Percentiles rank a stretch among this genome's conserved stretches.
phyloP scores from a whole-genome alignment of 2,113 vertebrate species.

The Gopherus evgoodei region DNA sequence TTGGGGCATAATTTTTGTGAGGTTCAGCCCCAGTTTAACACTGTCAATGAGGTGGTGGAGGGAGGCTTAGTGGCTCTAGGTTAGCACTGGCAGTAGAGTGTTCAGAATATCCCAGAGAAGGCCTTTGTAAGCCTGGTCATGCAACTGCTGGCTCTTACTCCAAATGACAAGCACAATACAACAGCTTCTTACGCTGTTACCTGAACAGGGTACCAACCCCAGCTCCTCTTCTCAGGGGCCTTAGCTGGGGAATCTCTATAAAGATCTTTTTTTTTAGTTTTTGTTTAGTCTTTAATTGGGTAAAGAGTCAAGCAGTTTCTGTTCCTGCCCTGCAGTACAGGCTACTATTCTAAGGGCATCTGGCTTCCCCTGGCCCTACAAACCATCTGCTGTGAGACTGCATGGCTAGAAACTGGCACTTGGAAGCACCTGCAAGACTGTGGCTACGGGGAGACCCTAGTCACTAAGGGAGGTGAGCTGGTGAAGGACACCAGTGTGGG shows the following conservation, averaged over 20 bases:
- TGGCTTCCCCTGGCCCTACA: neutral
- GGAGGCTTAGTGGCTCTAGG: conserved; percentile 44
- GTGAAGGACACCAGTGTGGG: conserved; percentile 35
- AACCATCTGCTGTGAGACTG: conserved; percentile 37
- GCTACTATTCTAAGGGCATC: conserved; percentile 61
- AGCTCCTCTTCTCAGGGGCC: conserved; percentile 74
- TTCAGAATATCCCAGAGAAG: conserved; percentile 53
- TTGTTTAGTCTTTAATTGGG: conserved; percentile 73
- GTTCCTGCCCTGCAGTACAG: conserved; percentile 63
- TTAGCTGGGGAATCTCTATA: conserved; percentile 76
- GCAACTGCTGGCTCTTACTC: conserved; percentile 75
- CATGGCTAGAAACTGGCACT: conserved; percentile 66
- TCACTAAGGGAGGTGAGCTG: conserved; percentile 40
- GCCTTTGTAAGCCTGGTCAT: conserved; percentile 44
- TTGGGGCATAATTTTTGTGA: conserved; percentile 25
- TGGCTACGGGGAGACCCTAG: conserved; percentile 24
- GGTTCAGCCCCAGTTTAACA: conserved; percentile 15
- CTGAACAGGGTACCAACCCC: conserved; percentile 78
- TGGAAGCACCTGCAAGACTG: conserved; percentile 42
- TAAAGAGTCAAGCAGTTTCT: conserved; percentile 76
- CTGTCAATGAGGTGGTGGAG: conserved; percentile 4
- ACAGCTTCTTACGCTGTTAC: conserved; percentile 83
- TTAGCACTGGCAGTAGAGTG: conserved; percentile 32
- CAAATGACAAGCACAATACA: conserved; percentile 83
- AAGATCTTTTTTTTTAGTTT: conserved; percentile 66